These are phyloP conservation scores for Tichodroma muraria DNA, from an alignment of 2,113 vertebrate genomes.

Conservation along the genomic window DNA sequence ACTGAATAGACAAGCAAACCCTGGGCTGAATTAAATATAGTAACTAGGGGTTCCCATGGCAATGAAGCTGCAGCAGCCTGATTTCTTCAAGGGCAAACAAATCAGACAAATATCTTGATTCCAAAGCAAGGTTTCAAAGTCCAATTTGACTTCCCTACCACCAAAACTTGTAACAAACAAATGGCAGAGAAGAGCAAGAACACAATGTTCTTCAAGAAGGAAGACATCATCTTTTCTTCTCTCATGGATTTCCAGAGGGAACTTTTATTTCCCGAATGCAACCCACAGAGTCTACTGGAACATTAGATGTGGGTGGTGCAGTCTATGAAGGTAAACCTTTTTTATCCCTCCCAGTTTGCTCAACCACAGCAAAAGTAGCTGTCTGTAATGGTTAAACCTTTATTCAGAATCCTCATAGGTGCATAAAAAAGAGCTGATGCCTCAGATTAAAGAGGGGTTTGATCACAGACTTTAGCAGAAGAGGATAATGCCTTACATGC, in stretches of 20 bases:
- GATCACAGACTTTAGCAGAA: background rate
- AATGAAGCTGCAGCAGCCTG: conserved; percentile 45
- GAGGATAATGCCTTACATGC: background rate
- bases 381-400: background rate
- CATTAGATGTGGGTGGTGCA: background rate
- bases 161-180: background rate
- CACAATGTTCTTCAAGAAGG: background rate
- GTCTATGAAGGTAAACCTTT: background rate
- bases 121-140: background rate
- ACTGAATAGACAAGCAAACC: conserved; percentile 17
- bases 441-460: background rate
- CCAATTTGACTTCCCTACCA: background rate
- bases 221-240: background rate
- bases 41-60: conserved; percentile 60
- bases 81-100: conserved; percentile 36
- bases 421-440: background rate
- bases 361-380: background rate
- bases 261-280: background rate
- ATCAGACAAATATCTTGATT: conserved; percentile 16
- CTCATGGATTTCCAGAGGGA: background rate
- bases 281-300: background rate
- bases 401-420: background rate
- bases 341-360: background rate
- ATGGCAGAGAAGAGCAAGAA: background rate
- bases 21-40: conserved; percentile 53